Evolutionary conservation across 2,888 invertebrate species (phyloP), one percentile per base, ranked within the genome.

Genomic region (Eucera pruinosa): DNA sequence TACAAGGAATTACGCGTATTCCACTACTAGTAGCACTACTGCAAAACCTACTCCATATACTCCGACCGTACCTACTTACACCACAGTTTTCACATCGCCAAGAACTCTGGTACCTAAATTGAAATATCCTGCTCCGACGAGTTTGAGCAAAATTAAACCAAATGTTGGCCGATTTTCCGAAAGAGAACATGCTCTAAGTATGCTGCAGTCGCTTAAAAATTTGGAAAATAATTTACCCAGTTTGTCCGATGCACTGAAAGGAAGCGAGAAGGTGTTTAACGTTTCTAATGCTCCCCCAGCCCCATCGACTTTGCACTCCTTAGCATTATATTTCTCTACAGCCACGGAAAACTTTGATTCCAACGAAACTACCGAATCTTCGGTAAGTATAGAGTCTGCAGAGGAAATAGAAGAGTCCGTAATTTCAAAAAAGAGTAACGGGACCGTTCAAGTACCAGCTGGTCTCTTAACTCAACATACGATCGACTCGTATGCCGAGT

Each of bases 251-350:
- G 23, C 23, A 1, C 36, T 27, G 0, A 71, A 45, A 6, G 27
- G 6, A 0, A 48, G 25, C 7, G 68, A 18, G 0, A 54, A 13
- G 6, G 2, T 7, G 0, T 36, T 39, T 0, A 71, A 61, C 6
- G 94, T 96, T 9, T 96, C 96, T 2, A n/a, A n/a, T n/a, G 95
- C 95, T 18, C 96, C 96, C 0, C 94, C 96, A 0, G 96, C 96
- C 0, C 96, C 97, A 0, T 96, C 96, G 89, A 96, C 96, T 0
- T 93, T 96, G 13, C 96, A 96, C 84, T 96, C 96, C 0, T 90
- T 97, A 52, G 97, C 97, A 0, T 94, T 96, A 81, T 97, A 97
- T 88, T 97, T 97, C 89, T 96, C 96, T 2, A 95, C 95, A 9
- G 95, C 95, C 81, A 93, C 95, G 76, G 95, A 95, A 84, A 89